Percentiles rank a stretch among this genome's conserved stretches.
These are phyloP conservation scores for Cephus rjabovi DNA, from an alignment of 2,888 invertebrate genomes.

Conservation along the genomic window DNA sequence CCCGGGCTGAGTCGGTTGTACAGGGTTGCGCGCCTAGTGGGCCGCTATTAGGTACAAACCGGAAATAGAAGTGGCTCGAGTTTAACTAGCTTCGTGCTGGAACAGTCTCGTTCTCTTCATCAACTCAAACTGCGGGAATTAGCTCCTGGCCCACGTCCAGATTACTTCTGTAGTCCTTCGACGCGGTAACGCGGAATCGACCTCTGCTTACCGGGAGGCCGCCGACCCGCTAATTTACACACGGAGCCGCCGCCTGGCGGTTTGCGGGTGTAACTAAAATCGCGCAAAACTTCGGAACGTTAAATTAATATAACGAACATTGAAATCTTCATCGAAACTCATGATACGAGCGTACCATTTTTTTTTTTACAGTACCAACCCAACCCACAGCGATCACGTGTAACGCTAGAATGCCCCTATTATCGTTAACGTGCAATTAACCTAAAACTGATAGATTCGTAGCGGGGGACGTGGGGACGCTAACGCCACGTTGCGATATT, in stretches of 20 bases:
- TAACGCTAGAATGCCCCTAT: too few relatives aligned
- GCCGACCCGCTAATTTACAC: background rate
- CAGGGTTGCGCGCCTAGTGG: constrained; percentile 22
- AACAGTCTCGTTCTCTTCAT: constrained; percentile 57
- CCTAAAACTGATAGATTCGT: too few relatives aligned
- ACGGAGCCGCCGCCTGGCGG: too few relatives aligned
- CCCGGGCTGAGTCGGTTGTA: too few relatives aligned
- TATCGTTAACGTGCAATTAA: too few relatives aligned
- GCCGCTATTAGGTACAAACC: constrained; percentile 50
- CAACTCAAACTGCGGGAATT: constrained; percentile 57
- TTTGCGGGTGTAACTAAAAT: too few relatives aligned
- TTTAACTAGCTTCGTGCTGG: constrained; percentile 52
- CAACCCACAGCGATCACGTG: too few relatives aligned
- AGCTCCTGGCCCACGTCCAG: constrained; percentile 57
- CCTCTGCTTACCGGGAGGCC: background rate
- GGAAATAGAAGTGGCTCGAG: constrained; percentile 57
- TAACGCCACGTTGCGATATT: background rate
- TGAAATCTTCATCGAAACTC: too few relatives aligned
- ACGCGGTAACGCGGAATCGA: background rate
- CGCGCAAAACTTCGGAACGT: too few relatives aligned
- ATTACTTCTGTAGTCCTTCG: constrained; percentile 48
- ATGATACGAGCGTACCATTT: too few relatives aligned
- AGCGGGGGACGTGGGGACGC: background rate
- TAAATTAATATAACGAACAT: too few relatives aligned
- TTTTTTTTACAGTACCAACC: too few relatives aligned